Conservation (phyloP, 2,113 vertebrate genomes). For the Podiceps cristatus region DNA sequence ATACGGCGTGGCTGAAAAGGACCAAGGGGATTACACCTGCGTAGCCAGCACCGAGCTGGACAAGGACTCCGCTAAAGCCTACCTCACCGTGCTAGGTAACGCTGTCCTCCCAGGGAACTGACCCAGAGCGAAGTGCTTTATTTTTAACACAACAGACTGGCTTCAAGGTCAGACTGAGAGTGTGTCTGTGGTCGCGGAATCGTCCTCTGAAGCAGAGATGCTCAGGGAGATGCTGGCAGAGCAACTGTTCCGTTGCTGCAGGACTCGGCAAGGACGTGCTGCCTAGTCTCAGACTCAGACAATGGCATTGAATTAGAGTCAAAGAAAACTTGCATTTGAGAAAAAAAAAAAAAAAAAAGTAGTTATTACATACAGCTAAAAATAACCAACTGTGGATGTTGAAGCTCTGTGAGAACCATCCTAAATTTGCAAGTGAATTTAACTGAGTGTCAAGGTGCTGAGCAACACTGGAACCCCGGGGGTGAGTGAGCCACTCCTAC, state of each 20-base stretch:
- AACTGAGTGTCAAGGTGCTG: not conserved
- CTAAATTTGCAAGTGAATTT: not conserved
- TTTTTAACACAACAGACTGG: not conserved
- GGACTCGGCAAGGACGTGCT: not conserved
- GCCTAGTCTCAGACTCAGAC: rapidly evolving
- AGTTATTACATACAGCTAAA: not conserved
- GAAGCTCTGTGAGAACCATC: not conserved
- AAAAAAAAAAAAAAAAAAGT: not conserved
- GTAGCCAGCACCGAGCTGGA: slow-evolving; percentile 90
- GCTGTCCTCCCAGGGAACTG: not conserved
- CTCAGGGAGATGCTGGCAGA: not conserved
- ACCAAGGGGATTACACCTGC: slow-evolving; percentile 92
- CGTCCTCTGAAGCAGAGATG: not conserved
- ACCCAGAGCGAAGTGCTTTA: not conserved
- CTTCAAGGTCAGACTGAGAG: not conserved
- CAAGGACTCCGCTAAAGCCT: slow-evolving; percentile 87
- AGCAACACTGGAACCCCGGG: not conserved
- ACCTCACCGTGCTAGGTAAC: slow-evolving; percentile 92
- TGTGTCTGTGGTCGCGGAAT: not conserved
- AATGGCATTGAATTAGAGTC: rapidly evolving
- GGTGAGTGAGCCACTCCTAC: not conserved
- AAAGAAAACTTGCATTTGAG: not conserved
- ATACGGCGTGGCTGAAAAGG: slow-evolving; percentile 84
- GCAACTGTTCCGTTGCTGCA: rapidly evolving
- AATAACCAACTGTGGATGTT: not conserved